A percentile compares a stretch with the other conserved stretches of the same genome.
These are phyloP conservation scores for Salvelinus sp. DNA, from an alignment of 2,113 vertebrate genomes.

Conservation along the genomic window DNA sequence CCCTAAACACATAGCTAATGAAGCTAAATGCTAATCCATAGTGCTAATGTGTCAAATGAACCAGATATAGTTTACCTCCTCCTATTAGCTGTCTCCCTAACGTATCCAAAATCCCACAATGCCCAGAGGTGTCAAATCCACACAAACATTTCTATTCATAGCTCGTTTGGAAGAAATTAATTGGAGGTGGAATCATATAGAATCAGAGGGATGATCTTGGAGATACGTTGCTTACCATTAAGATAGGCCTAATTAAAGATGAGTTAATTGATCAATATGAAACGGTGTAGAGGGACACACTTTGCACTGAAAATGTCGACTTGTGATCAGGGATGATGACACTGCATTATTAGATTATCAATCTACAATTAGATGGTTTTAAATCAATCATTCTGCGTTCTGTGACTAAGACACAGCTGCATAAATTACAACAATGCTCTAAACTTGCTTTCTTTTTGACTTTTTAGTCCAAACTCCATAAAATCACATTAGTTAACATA, in stretches of 20 bases:
- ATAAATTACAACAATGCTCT: too few relatives aligned
- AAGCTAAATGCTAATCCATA: constrained; percentile 22
- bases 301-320: too few relatives aligned
- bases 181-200: neutral
- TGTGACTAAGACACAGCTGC: too few relatives aligned
- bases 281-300: neutral
- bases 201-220: too few relatives aligned
- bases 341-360: too few relatives aligned
- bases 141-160: neutral
- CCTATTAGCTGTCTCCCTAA: neutral
- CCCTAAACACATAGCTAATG: constrained; percentile 1
- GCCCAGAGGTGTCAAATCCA: neutral
- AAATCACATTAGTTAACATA: too few relatives aligned
- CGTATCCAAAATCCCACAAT: neutral
- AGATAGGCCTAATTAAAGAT: neutral
- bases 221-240: neutral
- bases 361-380: too few relatives aligned
- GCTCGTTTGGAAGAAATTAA: constrained; percentile 21
- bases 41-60: too few relatives aligned
- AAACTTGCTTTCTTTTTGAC: neutral
- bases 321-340: too few relatives aligned
- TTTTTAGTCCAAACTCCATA: neutral
- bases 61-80: too few relatives aligned
- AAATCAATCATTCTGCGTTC: too few relatives aligned
- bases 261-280: neutral